Evolutionary conservation across 2,888 invertebrate species (phyloP).

Genomic region (Anarsia innoxiella): DNA sequence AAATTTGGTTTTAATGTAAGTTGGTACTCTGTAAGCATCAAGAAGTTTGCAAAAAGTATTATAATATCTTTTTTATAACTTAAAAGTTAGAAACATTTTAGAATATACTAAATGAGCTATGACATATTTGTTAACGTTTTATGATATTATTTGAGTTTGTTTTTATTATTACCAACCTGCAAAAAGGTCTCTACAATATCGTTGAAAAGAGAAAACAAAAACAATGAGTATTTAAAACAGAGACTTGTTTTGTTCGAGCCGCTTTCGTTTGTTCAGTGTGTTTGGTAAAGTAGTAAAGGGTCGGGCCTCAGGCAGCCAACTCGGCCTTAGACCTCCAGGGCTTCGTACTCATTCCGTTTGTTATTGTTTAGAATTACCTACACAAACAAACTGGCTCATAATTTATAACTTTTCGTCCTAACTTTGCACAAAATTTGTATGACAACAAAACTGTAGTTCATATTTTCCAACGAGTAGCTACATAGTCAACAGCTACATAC

Average conservation of each 20-base stretch:
- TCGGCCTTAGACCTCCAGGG: conserved; percentile 24
- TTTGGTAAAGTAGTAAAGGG: conserved; percentile 31
- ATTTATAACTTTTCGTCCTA: conserved; percentile 47
- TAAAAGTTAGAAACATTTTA: no score
- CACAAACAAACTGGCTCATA: conserved; percentile 52
- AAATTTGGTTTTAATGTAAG: no score
- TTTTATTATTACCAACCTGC: no score
- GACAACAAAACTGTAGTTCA: neutral
- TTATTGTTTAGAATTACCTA: conserved; percentile 61
- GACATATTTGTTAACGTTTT: no score
- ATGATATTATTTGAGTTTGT: neutral
- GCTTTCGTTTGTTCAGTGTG: conserved; percentile 27
- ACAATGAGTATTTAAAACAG: conserved; percentile 4
- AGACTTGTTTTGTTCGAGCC: conserved; percentile 23
- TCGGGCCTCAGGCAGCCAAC: conserved; percentile 22
- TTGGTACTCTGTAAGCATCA: no score
- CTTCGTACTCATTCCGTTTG: conserved; percentile 47
- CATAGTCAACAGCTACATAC: no score
- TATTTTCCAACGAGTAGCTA: no score
- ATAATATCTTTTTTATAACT: no score
- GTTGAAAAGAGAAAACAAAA: conserved; percentile 4
- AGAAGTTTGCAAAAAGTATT: no score
- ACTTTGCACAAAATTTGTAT: conserved; percentile 30
- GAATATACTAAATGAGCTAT: no score
- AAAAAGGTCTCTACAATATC: no score